Evolutionary conservation across 2,113 vertebrate species (phyloP), one percentile per base, ranked within the genome.

Genomic region (Apteryx mantelli): DNA sequence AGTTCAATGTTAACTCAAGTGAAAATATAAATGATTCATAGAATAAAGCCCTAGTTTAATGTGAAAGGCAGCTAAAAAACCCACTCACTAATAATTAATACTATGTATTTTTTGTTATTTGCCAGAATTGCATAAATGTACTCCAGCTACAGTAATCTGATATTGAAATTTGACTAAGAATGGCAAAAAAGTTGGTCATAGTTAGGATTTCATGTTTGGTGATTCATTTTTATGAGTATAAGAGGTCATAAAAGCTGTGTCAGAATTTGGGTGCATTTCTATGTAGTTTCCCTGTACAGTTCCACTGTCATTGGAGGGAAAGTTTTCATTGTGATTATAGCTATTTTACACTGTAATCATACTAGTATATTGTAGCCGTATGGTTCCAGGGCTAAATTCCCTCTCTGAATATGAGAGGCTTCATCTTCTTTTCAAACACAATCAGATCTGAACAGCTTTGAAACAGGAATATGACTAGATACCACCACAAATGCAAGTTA

Each of bases 271-370:
- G 64, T 89, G 78, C 17, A 11, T 73, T 61, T 63, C 64, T 91
- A 11, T 76, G 68, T 83, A 40, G 86, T 88, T 89, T 79, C 44
- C 70, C 20, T 18, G 42, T 78, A 42, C 68, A 55, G 44, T 46
- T 79, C 86, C 69, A 68, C 28, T 91, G 80, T 87, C 48, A 86
- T 16, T 73, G 53, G 69, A 93, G 52, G 70, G 13, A 46, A 60
- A 96, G 64, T 65, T 74, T 95, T 94, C 4, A 2, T 89, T 89
- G 34, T 85, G 28, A 66, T 79, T 91, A 82, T 17, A 93, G 38
- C 61, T 96, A 24, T 38, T 92, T 91, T 88, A 81, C 60, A 94
- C 71, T n/a, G 46, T 53, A 95, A 91, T 86, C 79, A 26, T 48
- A 58, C 56, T 79, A 18, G n/a, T 53, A n/a, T 8, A 1, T 58